These are phyloP conservation scores for Tortrix viridana DNA, from an alignment of 2,888 invertebrate genomes.

Conservation along the genomic window DNA sequence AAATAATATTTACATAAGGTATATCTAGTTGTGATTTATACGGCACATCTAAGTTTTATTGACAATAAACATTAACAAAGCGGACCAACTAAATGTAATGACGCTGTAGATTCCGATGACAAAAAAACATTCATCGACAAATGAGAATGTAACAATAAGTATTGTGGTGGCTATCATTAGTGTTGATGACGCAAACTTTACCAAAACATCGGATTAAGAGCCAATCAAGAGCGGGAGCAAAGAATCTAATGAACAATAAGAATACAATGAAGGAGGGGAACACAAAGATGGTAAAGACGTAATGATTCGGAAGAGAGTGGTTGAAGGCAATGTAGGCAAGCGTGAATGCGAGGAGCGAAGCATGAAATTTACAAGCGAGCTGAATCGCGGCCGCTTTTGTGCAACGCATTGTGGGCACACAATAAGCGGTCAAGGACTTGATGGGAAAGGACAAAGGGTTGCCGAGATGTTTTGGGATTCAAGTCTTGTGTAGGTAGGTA, in stretches of 20 bases:
- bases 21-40: conserved; percentile 47
- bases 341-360: conserved; percentile 77
- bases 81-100: conserved; percentile 80
- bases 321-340: conserved; percentile 65
- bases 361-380: conserved; percentile 79
- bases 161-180: conserved; percentile 83
- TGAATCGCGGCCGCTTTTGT: conserved; percentile 80
- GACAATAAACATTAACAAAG: conserved; percentile 65
- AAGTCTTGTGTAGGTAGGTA: conserved; percentile 43
- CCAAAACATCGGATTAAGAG: conserved; percentile 70
- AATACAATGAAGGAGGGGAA: conserved; percentile 74
- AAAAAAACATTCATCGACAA: conserved; percentile 56
- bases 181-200: conserved; percentile 82
- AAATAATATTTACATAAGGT: conserved; percentile 45
- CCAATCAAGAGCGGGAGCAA: conserved; percentile 71
- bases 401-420: conserved; percentile 62
- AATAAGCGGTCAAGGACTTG: conserved; percentile 81
- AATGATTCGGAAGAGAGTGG: conserved; percentile 82
- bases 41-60: conserved; percentile 65
- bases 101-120: conserved; percentile 69
- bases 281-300: conserved; percentile 76
- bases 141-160: conserved; percentile 75
- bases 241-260: conserved; percentile 62
- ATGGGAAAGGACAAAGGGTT: conserved; percentile 74
- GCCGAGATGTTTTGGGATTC: conserved; percentile 50